A percentile compares a stretch with the other conserved stretches of the same genome.
Evolutionary conservation across 2,113 vertebrate genomes (phyloP).

Genomic region (Mesembrinibis cayennensis): DNA sequence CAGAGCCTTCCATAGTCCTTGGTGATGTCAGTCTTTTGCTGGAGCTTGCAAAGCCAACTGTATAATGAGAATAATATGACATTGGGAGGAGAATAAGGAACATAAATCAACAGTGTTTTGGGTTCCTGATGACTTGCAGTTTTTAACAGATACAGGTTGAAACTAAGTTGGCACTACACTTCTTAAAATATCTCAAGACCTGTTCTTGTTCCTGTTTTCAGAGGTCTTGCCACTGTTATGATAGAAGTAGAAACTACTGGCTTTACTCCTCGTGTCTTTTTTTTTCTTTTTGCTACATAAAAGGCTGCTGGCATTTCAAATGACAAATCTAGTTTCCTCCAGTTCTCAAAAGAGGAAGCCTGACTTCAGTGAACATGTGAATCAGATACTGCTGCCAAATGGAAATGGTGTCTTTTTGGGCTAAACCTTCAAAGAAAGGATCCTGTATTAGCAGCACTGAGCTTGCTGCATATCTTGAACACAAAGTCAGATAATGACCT

Average conservation of each 20-base stretch:
- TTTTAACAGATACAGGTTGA: neutral
- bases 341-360: slow-evolving; percentile 56
- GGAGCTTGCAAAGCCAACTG: neutral
- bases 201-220: slow-evolving; percentile 22
- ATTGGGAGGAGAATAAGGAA: neutral
- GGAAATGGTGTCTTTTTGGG: slow-evolving; percentile 7
- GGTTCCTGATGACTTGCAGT: neutral
- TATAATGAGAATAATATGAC: neutral
- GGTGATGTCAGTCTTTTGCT: neutral
- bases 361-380: slow-evolving; percentile 23
- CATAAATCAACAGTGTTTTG: neutral
- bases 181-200: neutral
- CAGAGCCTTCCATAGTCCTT: neutral
- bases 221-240: neutral
- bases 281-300: neutral
- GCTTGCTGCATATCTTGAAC: neutral
- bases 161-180: neutral
- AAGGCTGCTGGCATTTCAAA: slow-evolving; percentile 42
- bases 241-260: neutral
- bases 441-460: neutral
- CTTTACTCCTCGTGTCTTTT: neutral
- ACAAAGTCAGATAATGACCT: neutral
- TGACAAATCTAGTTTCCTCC: slow-evolving; percentile 37
- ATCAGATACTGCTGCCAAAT: slow-evolving; percentile 14
- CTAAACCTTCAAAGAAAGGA: neutral